Evolutionary conservation across 1,140 invertebrate genomes (phyloP), one percentile per base, ranked within the genome.

Genomic region (Meloidogyne hapla): DNA sequence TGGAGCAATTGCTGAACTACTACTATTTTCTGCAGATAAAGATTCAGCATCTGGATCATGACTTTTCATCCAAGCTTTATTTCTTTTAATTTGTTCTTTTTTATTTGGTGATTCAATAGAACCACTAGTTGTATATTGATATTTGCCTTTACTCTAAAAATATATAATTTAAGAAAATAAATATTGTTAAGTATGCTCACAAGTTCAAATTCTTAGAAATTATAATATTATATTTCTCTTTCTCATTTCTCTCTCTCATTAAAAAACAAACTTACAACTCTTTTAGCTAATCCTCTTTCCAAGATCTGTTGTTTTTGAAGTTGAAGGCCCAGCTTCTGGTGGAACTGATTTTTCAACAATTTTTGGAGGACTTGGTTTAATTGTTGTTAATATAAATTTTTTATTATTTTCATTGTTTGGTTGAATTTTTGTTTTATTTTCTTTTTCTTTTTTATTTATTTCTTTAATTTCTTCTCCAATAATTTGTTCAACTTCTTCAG

Each of bases 141-240:
- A 86, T 77, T 86, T 86, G 48, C 85, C 85, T 76, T 86, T 86
- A 62, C 82, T 84, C 66, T 86, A 83, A 33, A 64, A 73, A 13
- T 9, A 38, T 1, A 1, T 15, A 8, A 23, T 45, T 21, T 45
- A 33, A 13, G 0, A 8, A 12, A 10, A 62, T 26, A n/a, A n/a
- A n/a, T n/a, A n/a, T n/a, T n/a, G n/a, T n/a, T n/a, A n/a, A n/a
- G n/a, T n/a, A n/a, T n/a, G n/a, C n/a, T n/a, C n/a, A n/a, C n/a
- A n/a, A n/a, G n/a, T n/a, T n/a, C n/a, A n/a, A n/a, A n/a, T n/a
- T n/a, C n/a, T n/a, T n/a, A n/a, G n/a, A n/a, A n/a, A n/a, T n/a
- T n/a, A n/a, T n/a, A n/a, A n/a, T n/a, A n/a, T n/a, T n/a, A n/a
- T 15, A 6, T 48, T 48, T 25, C 1, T 15, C 33, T 69, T 23